phyloP scores from a whole-genome alignment of 2,797 vertebrate species.

The Hipposideros larvatus region DNA sequence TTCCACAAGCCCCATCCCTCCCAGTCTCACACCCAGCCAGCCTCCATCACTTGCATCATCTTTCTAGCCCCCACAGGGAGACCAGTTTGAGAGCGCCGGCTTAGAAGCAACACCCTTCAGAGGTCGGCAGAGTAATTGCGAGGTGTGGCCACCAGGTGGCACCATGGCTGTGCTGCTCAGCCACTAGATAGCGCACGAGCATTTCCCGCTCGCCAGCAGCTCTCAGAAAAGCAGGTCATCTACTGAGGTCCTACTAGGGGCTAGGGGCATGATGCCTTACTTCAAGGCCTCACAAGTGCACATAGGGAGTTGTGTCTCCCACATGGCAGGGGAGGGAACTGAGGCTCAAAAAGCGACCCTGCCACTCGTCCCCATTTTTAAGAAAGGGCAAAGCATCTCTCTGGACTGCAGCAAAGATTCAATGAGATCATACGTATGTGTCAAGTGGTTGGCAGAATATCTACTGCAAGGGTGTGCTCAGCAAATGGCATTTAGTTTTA shows the following conservation, averaged over 20 bases:
- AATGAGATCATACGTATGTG: too few relatives aligned
- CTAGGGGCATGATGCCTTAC: not conserved
- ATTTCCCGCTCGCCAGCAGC: fast-evolving
- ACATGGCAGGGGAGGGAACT: not conserved
- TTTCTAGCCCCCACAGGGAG: too few relatives aligned
- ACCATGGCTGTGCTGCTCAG: not conserved
- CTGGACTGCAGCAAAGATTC: not conserved
- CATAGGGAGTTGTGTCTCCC: not conserved
- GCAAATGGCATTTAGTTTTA: not conserved
- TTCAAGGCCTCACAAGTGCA: not conserved
- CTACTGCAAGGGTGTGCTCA: not conserved
- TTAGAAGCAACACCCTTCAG: not conserved
- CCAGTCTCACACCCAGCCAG: not conserved
- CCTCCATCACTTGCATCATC: not conserved
- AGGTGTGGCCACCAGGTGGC: not conserved
- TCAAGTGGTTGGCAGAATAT: not conserved
- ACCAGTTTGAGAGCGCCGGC: not conserved
- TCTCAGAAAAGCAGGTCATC: not conserved
- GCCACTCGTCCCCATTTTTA: not conserved
- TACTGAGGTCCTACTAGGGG: not conserved
- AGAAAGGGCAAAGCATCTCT: not conserved
- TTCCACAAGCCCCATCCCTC: not conserved
- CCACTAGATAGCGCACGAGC: not conserved
- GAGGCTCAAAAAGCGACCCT: not conserved
- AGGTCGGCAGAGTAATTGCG: fast-evolving